A percentile compares a stretch with the other conserved stretches of the same genome.
Conservation (phyloP, 2,113 vertebrate genomes). For the Mohoua ochrocephala region DNA sequence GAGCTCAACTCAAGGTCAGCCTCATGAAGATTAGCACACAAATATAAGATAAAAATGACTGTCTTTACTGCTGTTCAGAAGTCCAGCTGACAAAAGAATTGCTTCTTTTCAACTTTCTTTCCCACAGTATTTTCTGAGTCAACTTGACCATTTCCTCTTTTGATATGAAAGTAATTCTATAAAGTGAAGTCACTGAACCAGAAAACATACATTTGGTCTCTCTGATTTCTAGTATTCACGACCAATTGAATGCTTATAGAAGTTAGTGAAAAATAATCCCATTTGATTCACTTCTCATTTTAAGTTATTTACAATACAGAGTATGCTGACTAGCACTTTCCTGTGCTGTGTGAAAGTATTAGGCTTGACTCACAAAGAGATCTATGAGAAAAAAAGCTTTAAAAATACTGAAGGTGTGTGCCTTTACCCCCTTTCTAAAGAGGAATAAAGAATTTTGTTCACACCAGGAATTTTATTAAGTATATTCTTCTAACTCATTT, state of each 20-base stretch:
- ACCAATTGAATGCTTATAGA: constrained; percentile 49
- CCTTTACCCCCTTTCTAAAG: not conserved
- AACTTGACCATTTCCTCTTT: constrained; percentile 42
- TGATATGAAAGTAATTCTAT: constrained; percentile 39
- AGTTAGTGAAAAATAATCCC: constrained; percentile 41
- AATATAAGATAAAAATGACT: not conserved
- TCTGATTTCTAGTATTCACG: constrained; percentile 39
- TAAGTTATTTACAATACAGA: constrained; percentile 31
- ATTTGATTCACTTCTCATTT: constrained; percentile 42
- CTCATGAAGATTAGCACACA: not conserved
- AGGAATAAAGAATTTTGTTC: not conserved
- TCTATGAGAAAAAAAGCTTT: not conserved
- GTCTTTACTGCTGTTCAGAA: not conserved
- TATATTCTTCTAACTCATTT: not conserved
- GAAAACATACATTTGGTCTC: constrained; percentile 22
- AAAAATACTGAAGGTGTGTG: not conserved
- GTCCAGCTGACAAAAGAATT: not conserved
- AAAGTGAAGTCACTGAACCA: constrained; percentile 13
- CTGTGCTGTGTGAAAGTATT: not conserved
- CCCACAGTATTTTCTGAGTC: constrained; percentile 20
- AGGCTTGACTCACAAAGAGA: not conserved
- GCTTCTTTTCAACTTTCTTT: constrained; percentile 28
- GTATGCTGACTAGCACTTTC: constrained; percentile 25
- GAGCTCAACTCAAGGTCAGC: not conserved
- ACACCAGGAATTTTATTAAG: not conserved